phyloP scores from a whole-genome alignment of 2,113 vertebrate species.

The Rhagologus leucostigma region DNA sequence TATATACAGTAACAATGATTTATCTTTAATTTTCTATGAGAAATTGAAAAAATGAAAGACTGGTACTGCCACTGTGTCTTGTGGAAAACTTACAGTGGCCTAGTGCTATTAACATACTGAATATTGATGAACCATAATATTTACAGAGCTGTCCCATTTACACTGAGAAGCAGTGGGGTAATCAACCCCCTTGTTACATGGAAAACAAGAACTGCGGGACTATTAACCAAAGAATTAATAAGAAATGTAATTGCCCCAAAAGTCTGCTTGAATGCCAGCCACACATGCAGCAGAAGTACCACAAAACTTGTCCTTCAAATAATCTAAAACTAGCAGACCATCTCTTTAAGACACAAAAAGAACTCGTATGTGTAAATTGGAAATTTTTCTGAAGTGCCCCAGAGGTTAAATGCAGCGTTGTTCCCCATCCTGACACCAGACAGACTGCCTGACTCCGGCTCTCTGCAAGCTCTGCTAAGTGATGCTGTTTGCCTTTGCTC shows the following conservation, averaged over 20 bases:
- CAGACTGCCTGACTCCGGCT: background rate
- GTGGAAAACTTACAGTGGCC: background rate
- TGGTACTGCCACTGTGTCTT: background rate
- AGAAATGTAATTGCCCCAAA: background rate
- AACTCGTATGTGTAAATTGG: background rate
- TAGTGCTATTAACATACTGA: background rate
- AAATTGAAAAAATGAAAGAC: background rate
- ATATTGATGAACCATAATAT: background rate
- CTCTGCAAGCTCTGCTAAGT: background rate
- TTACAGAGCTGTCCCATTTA: background rate
- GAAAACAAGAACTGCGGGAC: background rate
- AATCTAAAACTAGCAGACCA: background rate
- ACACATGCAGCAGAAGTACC: background rate
- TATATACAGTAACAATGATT: background rate
- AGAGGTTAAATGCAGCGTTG: background rate
- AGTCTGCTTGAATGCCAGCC: background rate
- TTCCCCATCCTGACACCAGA: background rate
- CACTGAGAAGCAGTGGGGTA: background rate
- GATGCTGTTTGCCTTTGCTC: background rate
- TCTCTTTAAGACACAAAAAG: background rate
- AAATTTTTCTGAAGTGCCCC: background rate
- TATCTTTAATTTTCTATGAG: background rate
- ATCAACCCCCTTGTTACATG: background rate
- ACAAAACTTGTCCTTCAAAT: background rate
- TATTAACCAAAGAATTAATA: background rate